phyloP scores from a whole-genome alignment of 2,797 vertebrate genomes.

The Mastacembelus armatus region DNA sequence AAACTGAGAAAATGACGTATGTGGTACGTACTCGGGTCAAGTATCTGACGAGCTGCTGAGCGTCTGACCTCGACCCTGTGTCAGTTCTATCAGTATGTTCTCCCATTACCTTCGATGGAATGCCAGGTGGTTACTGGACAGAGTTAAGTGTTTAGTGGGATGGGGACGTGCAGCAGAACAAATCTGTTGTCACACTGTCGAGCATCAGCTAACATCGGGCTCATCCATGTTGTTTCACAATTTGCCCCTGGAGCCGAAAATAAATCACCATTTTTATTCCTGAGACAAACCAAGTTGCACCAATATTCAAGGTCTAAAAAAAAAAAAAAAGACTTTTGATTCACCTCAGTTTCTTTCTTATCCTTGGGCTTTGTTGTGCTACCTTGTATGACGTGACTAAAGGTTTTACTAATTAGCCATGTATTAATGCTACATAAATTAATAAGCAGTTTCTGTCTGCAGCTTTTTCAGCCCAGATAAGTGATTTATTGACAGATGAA shows the following conservation, averaged over 20 bases:
- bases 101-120: slow-evolving; percentile 20
- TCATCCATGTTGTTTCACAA: neutral
- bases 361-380: too few relatives aligned
- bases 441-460: too few relatives aligned
- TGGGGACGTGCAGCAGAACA: slow-evolving; percentile 23
- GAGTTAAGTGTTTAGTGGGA: slow-evolving; percentile 60
- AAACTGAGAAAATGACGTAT: slow-evolving; percentile 86
- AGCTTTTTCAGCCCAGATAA: too few relatives aligned
- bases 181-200: neutral
- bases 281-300: too few relatives aligned
- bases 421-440: too few relatives aligned
- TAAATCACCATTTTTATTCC: neutral
- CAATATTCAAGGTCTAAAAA: too few relatives aligned
- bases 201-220: neutral
- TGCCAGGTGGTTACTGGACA: slow-evolving; percentile 52
- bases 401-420: too few relatives aligned
- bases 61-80: slow-evolving; percentile 23
- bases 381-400: too few relatives aligned
- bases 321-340: too few relatives aligned
- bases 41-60: neutral
- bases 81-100: slow-evolving; percentile 23
- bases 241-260: neutral
- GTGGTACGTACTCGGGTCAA: slow-evolving; percentile 69
- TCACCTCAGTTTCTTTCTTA: too few relatives aligned
- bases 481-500: too few relatives aligned